phyloP scores from a whole-genome alignment of 2,888 invertebrate genomes.

The Stenoptilia bipunctidactyla region DNA sequence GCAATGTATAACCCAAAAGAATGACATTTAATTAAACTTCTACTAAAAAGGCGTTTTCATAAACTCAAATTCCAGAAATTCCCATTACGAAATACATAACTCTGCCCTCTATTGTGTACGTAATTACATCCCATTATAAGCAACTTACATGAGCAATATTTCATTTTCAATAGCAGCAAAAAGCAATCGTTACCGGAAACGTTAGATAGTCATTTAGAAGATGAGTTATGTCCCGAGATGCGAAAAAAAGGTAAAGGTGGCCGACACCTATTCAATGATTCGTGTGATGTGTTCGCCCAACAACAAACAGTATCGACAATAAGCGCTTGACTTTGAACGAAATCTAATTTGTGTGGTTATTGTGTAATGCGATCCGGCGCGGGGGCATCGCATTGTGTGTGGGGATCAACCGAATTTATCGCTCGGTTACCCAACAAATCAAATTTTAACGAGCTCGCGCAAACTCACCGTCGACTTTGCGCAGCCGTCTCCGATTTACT shows the following conservation, averaged over 20 bases:
- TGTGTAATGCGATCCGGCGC: conserved; percentile 59
- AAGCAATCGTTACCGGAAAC: conserved; percentile 11
- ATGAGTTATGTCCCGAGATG: conserved; percentile 5
- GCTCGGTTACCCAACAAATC: conserved; percentile 68
- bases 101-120: no score
- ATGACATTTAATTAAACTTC: no score
- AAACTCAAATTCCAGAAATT: no score
- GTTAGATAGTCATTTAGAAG: conserved; percentile 2
- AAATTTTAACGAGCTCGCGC: conserved; percentile 63
- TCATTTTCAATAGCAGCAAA: conserved; percentile 7
- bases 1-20: no score
- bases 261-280: conserved; percentile 54
- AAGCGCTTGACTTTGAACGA: conserved; percentile 66
- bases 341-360: conserved; percentile 70
- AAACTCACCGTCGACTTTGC: conserved; percentile 40
- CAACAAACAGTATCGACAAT: conserved; percentile 62
- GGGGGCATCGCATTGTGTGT: conserved; percentile 39
- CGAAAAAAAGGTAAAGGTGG: conserved; percentile 44
- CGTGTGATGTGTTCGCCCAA: conserved; percentile 53
- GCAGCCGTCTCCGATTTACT: conserved; percentile 23
- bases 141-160: no score
- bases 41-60: no score
- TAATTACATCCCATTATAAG: no score
- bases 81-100: no score
- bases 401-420: conserved; percentile 50